A percentile compares a stretch with the other conserved stretches of the same genome.
Evolutionary conservation across 2,888 invertebrate species (phyloP).

Genomic region (Drosophila antonietae): DNA sequence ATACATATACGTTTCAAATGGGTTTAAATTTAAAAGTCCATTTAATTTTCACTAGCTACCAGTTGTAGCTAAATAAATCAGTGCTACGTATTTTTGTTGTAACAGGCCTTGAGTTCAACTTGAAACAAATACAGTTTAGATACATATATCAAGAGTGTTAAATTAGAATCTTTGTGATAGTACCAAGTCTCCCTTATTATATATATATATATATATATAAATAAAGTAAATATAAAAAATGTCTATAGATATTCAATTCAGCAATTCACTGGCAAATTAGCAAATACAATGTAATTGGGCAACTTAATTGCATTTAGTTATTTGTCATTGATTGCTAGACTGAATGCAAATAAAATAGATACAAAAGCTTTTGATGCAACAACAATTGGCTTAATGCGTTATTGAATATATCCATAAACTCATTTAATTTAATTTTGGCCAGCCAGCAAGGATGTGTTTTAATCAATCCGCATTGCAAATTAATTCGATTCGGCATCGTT

Average conservation of each 20-base stretch:
- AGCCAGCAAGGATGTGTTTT: slow-evolving; percentile 7
- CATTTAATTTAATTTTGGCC: slow-evolving; percentile 6
- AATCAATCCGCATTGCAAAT: slow-evolving; percentile 27
- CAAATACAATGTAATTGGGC: slow-evolving; percentile 19
- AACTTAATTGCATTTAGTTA: slow-evolving; percentile 54
- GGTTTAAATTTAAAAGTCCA: neutral
- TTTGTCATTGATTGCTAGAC: slow-evolving; percentile 25
- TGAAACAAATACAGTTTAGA: neutral
- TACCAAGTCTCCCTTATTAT: too few relatives aligned
- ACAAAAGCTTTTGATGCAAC: slow-evolving; percentile 22
- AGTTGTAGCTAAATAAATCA: too few relatives aligned
- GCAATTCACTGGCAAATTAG: neutral
- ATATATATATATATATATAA: too few relatives aligned
- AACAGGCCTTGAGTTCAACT: neutral
- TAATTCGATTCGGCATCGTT: slow-evolving; percentile 19
- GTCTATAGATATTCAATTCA: neutral
- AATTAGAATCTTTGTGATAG: too few relatives aligned
- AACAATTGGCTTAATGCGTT: slow-evolving; percentile 1
- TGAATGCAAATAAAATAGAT: neutral
- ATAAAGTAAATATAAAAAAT: too few relatives aligned
- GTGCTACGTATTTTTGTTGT: neutral
- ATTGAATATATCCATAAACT: slow-evolving; percentile 4
- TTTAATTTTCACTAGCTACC: neutral
- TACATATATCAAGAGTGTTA: too few relatives aligned
- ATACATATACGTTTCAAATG: neutral